Percentiles rank a stretch among this genome's conserved stretches.
phyloP scores from a whole-genome alignment of 2,113 vertebrate genomes.

The Solea solea region DNA sequence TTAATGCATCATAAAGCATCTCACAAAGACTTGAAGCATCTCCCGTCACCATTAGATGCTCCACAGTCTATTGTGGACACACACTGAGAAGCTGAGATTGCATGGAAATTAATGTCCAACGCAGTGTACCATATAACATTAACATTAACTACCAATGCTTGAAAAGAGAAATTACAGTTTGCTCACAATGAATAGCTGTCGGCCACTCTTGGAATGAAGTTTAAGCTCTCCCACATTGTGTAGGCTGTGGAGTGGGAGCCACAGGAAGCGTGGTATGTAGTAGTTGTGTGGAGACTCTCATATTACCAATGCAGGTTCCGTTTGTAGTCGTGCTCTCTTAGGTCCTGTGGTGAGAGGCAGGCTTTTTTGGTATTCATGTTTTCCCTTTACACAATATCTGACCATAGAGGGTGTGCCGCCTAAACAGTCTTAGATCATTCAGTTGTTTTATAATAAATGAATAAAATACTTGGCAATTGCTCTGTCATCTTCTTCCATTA shows the following conservation, averaged over 20 bases:
- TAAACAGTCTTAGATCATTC: background rate
- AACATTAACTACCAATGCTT: constrained; percentile 12
- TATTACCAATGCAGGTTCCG: constrained; percentile 21
- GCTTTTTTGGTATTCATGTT: background rate
- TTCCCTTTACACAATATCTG: too few relatives aligned
- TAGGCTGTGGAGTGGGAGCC: constrained; percentile 48
- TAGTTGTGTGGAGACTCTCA: constrained; percentile 29
- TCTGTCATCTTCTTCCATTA: background rate
- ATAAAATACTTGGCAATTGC: constrained; percentile 5
- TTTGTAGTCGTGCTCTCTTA: constrained; percentile 12
- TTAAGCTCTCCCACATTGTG: constrained; percentile 50
- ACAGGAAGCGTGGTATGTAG: constrained; percentile 29
- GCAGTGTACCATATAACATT: background rate
- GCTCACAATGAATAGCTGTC: constrained; percentile 44
- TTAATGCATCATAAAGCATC: background rate
- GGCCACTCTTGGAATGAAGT: constrained; percentile 43
- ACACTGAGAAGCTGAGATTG: too few relatives aligned
- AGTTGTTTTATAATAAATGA: background rate
- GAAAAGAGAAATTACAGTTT: constrained; percentile 19
- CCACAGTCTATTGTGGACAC: too few relatives aligned
- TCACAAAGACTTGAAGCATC: too few relatives aligned
- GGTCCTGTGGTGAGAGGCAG: constrained; percentile 10
- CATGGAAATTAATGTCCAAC: background rate
- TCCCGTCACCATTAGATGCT: too few relatives aligned
- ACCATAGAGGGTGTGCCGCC: too few relatives aligned